Evolutionary conservation across 2,797 vertebrate genomes (phyloP), one percentile per base, ranked within the genome.

Genomic region (Sus cebifrons): DNA sequence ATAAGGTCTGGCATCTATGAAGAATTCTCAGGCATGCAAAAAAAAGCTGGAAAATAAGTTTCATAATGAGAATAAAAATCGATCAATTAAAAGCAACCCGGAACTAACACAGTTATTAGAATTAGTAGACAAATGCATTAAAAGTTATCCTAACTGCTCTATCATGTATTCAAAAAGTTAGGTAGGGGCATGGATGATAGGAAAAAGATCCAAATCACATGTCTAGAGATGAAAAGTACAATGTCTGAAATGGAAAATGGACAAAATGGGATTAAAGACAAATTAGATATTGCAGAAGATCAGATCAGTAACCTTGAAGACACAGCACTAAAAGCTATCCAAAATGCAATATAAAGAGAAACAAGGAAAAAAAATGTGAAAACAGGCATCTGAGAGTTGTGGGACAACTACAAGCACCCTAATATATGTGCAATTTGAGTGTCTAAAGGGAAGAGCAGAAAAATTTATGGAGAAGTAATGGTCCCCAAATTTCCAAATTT

Each of bases 291-390:
- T 87, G 18, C 15, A 52, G 60, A 91, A 44, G 15, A 74, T 62
- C 75, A 88, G 58, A 74, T 85, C 68, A 74, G 6, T 86, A 56
- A 75, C 68, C n/a, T 70, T 75, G 14, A 83, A 82, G 52, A 82
- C 27, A 74, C 15, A 89, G 60, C 3, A 25, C 29, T 82, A 60
- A 15, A n/a, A 58, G 14, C 36, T 78, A 71, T 71, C 8, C 10
- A 60, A 94, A 92, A 70, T 77, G 20, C 32, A 91, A 94, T 82
- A 58, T 13, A 85, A 6, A 79, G 44, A 74, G 60, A 32, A 83
- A 88, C 12, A 78, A 29, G 10, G 36, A 36, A 40, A 58, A 58
- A 62, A 17, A 49, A 40, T 67, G 44, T 15, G 15, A 18, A 25
- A 64, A 82, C 18, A 25, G 3, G 12, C 14, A 78, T 40, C 56